Conservation (phyloP, 2,888 invertebrate genomes). For the Meghimatium bilineatum region DNA sequence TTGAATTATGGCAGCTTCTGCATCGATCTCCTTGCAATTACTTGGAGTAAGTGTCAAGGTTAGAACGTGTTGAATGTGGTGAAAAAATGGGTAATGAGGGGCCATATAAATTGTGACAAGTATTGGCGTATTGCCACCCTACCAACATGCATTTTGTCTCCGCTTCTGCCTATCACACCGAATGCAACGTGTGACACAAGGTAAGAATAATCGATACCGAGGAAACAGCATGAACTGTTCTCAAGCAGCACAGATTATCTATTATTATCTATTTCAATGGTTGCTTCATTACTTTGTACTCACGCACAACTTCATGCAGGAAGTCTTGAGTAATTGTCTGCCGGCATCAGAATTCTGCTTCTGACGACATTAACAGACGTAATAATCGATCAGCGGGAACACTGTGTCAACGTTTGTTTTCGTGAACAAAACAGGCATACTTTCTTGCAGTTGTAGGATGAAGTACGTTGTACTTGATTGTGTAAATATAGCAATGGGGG, state of each 20-base stretch:
- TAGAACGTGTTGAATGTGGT: background rate
- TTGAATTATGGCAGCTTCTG: too few species aligned
- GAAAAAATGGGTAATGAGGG: background rate
- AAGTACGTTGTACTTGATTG: too few species aligned
- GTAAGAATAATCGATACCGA: background rate
- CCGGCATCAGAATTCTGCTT: background rate
- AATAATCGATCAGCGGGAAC: too few species aligned
- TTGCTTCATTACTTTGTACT: slow-evolving; percentile 18
- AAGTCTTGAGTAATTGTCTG: background rate
- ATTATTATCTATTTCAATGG: slow-evolving; percentile 13
- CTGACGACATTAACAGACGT: background rate
- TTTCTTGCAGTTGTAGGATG: too few species aligned
- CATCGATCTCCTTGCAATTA: background rate
- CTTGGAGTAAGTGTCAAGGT: too few species aligned
- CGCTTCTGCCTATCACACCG: background rate
- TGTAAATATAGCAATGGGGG: too few species aligned
- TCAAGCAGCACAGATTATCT: background rate
- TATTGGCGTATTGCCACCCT: too few species aligned
- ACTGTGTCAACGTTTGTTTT: too few species aligned
- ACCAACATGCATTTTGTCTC: background rate
- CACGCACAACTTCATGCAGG: background rate
- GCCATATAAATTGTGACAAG: too few species aligned
- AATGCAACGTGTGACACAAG: slow-evolving; percentile 1
- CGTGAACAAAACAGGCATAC: too few species aligned
- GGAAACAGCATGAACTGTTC: background rate